phyloP scores from a whole-genome alignment of 2,797 vertebrate genomes.

The Fringilla coelebs region DNA sequence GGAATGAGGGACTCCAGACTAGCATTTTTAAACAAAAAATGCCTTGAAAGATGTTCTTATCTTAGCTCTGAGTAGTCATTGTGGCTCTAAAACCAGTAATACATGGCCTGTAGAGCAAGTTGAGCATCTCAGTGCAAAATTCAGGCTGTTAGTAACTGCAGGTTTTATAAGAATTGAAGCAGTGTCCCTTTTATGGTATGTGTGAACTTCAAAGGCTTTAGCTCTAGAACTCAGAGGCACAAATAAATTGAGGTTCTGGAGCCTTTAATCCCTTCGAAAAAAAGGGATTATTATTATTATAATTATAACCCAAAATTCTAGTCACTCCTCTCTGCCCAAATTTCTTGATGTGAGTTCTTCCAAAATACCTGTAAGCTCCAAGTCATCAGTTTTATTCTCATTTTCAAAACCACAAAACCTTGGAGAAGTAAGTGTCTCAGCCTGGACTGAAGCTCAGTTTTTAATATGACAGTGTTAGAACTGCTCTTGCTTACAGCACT shows the following conservation, averaged over 20 bases:
- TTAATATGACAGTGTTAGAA: background rate
- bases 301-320: background rate
- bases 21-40: conserved; percentile 2
- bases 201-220: background rate
- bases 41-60: background rate
- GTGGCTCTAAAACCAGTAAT: background rate
- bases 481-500: background rate
- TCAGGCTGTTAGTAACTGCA: background rate
- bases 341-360: background rate
- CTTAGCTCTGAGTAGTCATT: background rate
- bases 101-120: background rate
- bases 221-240: background rate
- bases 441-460: background rate
- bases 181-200: background rate
- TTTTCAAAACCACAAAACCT: background rate
- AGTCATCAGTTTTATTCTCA: background rate
- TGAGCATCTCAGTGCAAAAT: background rate
- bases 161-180: background rate
- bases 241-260: background rate
- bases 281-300: background rate
- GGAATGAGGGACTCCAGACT: background rate
- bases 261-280: background rate
- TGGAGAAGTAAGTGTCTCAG: background rate
- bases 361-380: background rate
- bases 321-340: background rate